A percentile compares a stretch with the other conserved stretches of the same genome.
These are phyloP conservation scores for Sebastiscus tertius DNA, from an alignment of 2,797 vertebrate species.

Conservation along the genomic window DNA sequence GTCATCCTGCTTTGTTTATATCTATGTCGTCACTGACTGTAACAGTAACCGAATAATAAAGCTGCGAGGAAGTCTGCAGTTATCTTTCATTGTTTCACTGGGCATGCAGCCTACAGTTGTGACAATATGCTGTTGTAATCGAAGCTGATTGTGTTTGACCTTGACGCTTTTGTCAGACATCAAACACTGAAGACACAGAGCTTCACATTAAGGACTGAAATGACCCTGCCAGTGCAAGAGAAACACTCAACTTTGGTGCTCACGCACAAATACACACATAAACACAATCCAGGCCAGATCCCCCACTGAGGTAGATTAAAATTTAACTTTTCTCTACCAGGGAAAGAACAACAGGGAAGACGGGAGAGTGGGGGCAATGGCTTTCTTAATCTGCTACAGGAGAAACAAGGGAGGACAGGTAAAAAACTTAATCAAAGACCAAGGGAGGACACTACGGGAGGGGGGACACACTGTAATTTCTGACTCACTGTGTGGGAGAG, in stretches of 20 bases:
- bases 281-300: slow-evolving; percentile 50
- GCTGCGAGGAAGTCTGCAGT: slow-evolving; percentile 16
- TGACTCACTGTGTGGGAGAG: slow-evolving; percentile 81
- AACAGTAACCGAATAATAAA: slow-evolving; percentile 13
- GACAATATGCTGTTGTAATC: slow-evolving; percentile 7
- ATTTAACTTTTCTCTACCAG: slow-evolving; percentile 61
- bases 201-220: slow-evolving; percentile 8
- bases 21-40: neutral
- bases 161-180: slow-evolving; percentile 27
- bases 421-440: slow-evolving; percentile 50
- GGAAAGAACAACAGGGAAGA: slow-evolving; percentile 29
- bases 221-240: neutral
- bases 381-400: slow-evolving; percentile 50
- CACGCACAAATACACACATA: slow-evolving; percentile 26
- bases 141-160: neutral
- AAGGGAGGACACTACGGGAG: slow-evolving; percentile 19
- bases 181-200: slow-evolving; percentile 1
- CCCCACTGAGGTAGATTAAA: slow-evolving; percentile 70
- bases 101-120: neutral
- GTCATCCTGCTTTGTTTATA: slow-evolving; percentile 23
- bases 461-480: neutral
- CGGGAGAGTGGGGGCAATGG: slow-evolving; percentile 5
- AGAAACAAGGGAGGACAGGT: slow-evolving; percentile 60
- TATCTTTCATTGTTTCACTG: slow-evolving; percentile 17
- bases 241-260: slow-evolving; percentile 12